These are phyloP conservation scores for Diabrotica virgifera DNA, from an alignment of 1,140 invertebrate species.

Conservation along the genomic window DNA sequence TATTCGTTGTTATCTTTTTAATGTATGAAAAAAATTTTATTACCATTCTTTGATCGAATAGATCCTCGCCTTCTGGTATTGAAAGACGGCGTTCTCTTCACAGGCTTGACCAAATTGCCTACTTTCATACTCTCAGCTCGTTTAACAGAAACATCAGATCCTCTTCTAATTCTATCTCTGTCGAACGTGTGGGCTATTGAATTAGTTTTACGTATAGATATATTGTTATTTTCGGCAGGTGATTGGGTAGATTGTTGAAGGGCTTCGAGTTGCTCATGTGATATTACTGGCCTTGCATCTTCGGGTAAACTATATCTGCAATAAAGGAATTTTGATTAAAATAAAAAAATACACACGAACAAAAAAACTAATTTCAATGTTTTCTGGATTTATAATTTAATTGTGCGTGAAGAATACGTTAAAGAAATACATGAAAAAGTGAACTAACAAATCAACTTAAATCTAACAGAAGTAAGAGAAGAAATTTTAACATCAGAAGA, in stretches of 20 bases:
- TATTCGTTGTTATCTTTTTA: neutral
- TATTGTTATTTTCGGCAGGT: conserved; percentile 25
- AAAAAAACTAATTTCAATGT: too few species aligned
- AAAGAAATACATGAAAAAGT: too few species aligned
- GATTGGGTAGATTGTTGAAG: conserved; percentile 10
- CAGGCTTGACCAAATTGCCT: conserved; percentile 63
- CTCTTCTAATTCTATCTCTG: conserved; percentile 56
- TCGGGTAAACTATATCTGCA: neutral
- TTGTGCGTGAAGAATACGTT: too few species aligned
- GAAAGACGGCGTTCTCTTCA: conserved; percentile 91
- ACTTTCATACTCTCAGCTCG: conserved; percentile 87
- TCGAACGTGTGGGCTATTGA: conserved; percentile 71
- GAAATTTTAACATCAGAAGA: too few species aligned
- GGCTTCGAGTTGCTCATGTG: neutral
- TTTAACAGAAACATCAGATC: conserved; percentile 67
- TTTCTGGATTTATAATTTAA: too few species aligned
- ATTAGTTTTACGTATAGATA: conserved; percentile 48
- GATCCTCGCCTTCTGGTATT: conserved; percentile 71
- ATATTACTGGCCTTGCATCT: neutral
- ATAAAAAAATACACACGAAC: too few species aligned
- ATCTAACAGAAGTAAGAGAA: too few species aligned
- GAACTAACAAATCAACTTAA: too few species aligned
- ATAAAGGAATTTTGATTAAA: too few species aligned
- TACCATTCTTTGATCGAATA: conserved; percentile 35
- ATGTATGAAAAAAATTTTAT: conserved; percentile 15